Evolutionary conservation across 2,113 vertebrate genomes (phyloP).

Genomic region (Caranx melampygus): DNA sequence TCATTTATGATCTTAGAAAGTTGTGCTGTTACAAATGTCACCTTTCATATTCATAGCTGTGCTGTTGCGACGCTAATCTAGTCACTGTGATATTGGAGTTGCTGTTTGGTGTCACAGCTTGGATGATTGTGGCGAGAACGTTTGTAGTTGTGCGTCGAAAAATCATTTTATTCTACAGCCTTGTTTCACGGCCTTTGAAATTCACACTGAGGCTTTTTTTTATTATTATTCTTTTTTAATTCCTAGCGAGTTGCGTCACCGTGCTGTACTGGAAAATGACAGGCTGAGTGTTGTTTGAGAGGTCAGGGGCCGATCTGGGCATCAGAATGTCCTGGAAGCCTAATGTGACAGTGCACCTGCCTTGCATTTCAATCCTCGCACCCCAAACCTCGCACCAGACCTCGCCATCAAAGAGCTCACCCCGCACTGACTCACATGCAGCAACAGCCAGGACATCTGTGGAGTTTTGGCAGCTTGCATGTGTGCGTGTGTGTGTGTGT

Average conservation of each 20-base stretch:
- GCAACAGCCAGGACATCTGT: constrained; percentile 82
- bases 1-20: constrained; percentile 36
- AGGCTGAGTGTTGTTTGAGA: constrained; percentile 50
- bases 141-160: constrained; percentile 4
- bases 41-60: constrained; percentile 27
- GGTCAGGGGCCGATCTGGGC: constrained; percentile 63
- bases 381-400: constrained; percentile 68
- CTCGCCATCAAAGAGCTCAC: constrained; percentile 69
- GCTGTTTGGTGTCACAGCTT: constrained; percentile 33
- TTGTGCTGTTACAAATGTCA: constrained; percentile 56
- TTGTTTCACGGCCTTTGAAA: constrained; percentile 9
- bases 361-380: constrained; percentile 63
- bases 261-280: neutral
- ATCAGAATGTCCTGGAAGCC: constrained; percentile 59
- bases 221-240: neutral
- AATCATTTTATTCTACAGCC: neutral
- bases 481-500: neutral
- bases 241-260: constrained; percentile 10
- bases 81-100: constrained; percentile 66
- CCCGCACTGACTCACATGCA: constrained; percentile 66
- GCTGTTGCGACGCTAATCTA: constrained; percentile 74
- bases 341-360: constrained; percentile 68
- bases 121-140: constrained; percentile 9
- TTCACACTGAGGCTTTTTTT: neutral
- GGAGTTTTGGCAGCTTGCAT: constrained; percentile 67